A percentile compares a stretch with the other conserved stretches of the same genome.
phyloP scores from a whole-genome alignment of 2,797 vertebrate genomes.

The Cirrhinus mrigala region DNA sequence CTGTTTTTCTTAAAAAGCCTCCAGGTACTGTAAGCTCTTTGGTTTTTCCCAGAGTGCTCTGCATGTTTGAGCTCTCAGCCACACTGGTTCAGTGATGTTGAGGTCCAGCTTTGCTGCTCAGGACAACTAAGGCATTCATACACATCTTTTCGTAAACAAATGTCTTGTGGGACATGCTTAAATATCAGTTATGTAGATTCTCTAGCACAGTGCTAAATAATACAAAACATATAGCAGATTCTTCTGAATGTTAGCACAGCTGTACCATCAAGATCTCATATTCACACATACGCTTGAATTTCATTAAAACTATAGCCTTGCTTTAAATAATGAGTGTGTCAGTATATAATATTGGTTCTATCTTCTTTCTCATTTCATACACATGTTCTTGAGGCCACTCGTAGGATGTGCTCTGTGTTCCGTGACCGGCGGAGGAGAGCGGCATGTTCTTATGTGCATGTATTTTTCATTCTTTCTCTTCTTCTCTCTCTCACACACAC shows the following conservation, averaged over 20 bases:
- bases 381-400: constrained; percentile 28
- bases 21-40: not conserved
- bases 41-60: not conserved
- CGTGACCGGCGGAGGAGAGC: constrained; percentile 14
- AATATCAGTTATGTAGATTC: not conserved
- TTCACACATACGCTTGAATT: not conserved
- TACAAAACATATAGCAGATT: not conserved
- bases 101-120: constrained; percentile 10
- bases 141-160: too few relatives aligned
- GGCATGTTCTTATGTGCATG: not conserved
- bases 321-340: constrained; percentile 43
- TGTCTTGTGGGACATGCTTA: not conserved
- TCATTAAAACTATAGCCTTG: constrained; percentile 20
- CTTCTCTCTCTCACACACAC: not conserved
- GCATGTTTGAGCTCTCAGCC: not conserved
- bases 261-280: not conserved
- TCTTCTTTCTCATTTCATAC: constrained; percentile 33
- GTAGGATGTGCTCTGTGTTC: constrained; percentile 29
- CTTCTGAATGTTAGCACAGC: not conserved
- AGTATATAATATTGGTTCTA: constrained; percentile 20
- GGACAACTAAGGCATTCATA: not conserved
- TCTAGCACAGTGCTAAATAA: not conserved
- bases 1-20: constrained; percentile 13
- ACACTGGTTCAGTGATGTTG: not conserved
- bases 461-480: constrained; percentile 33